Evolutionary conservation across 2,797 vertebrate species (phyloP).

Genomic region (Brachyalestes nurse): DNA sequence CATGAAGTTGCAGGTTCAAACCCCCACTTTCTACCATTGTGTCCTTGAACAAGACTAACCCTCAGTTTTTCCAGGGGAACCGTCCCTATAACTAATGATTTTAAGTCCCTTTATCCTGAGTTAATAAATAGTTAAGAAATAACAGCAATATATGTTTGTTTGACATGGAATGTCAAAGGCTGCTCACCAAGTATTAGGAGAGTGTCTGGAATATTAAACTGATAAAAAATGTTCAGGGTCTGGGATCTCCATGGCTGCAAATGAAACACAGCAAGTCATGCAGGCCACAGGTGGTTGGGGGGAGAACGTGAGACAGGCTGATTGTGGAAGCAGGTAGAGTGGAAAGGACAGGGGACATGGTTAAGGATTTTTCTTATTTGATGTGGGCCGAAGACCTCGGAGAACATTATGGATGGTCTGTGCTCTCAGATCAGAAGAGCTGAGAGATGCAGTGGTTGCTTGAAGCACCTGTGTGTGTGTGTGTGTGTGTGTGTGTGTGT

Average conservation of each 20-base stretch:
- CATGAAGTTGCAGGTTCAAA: too few species aligned
- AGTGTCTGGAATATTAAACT: not conserved
- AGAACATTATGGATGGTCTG: constrained; percentile 29
- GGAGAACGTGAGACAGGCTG: not conserved
- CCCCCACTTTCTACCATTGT: too few species aligned
- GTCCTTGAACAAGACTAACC: too few species aligned
- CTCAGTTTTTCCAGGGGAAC: too few species aligned
- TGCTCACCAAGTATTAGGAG: not conserved
- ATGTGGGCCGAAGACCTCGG: not conserved
- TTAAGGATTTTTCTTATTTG: constrained; percentile 25
- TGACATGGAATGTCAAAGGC: too few species aligned
- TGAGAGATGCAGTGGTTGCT: constrained; percentile 17
- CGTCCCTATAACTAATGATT: too few species aligned
- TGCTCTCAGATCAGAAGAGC: constrained; percentile 20
- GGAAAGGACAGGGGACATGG: not conserved
- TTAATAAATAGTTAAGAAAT: too few species aligned
- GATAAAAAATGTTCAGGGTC: not conserved
- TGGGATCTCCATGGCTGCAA: not conserved
- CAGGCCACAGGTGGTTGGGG: not conserved
- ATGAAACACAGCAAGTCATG: not conserved
- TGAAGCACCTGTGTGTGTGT: not conserved
- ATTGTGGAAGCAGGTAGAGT: not conserved
- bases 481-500: too few species aligned
- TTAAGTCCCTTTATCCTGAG: too few species aligned
- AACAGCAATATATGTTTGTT: too few species aligned